Base-by-base conservation (phyloP, 2,113 vertebrate genomes). In the Bathybates hornii region DNA sequence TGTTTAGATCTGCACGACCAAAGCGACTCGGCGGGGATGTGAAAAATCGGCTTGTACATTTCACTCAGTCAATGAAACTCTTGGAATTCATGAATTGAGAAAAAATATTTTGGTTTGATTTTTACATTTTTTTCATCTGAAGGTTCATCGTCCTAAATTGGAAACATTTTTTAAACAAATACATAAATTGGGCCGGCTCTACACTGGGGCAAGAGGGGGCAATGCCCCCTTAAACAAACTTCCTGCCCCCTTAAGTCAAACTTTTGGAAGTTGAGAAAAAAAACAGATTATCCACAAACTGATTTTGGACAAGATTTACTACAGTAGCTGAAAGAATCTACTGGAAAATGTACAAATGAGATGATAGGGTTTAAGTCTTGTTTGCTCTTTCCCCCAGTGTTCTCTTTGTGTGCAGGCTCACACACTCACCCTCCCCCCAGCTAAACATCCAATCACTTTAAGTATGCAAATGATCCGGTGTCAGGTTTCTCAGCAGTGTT, bases 341-440 rank as follows among this genome's bases (percentile, higher is more conserved):
- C 2, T 0, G 6, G 54, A 1, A 57, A 0, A 57, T 3, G 21
- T 1, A 57, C 54, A 27, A 57, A 57, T 27, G 21, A 56, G 21
- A 13, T 56, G 54, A 27, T 27, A 0, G n/a, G 21, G 54, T 56
- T 56, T 27, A 27, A 27, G 21, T 57, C 54, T 57, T 14, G 54
- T 57, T 57, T 27, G 12, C 21, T 53, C 19, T 27, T 57, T 57
- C 0, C 21, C 12, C 27, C 21, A 7, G 54, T 48, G 14, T 48
- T 16, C 14, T 48, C 6, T 48, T 57, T 57, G 54, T 57, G 54
- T 13, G 54, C 21, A 57, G 21, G 21, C 21, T 57, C 54, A 27
- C 54, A 27, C 54, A 57, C 21, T 57, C 54, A 0, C 12, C 54
- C 21, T 7, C 54, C 54, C 53, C 21, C 1, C 21, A 57, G 54